phyloP scores from a whole-genome alignment of 2,888 invertebrate species.

The Flexamia atlantica region DNA sequence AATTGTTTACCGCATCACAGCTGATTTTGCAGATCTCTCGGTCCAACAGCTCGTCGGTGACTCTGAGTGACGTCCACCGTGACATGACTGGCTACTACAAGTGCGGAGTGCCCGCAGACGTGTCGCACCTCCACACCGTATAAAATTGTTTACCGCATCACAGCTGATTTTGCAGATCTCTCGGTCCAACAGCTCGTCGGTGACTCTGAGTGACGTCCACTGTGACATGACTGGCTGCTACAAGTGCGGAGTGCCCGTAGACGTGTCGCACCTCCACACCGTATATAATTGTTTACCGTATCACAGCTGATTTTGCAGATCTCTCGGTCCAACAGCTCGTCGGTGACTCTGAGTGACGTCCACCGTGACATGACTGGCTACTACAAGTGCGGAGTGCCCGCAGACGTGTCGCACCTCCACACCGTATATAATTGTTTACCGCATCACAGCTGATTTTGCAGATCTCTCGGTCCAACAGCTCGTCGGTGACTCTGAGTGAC shows the following conservation, averaged over 20 bases:
- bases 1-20: not conserved
- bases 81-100: constrained; percentile 83
- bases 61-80: constrained; percentile 82
- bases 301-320: constrained; percentile 72
- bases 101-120: constrained; percentile 86
- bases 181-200: no score
- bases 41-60: constrained; percentile 84
- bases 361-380: constrained; percentile 82
- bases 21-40: constrained; percentile 73
- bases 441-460: constrained; percentile 67
- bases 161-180: no score
- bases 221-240: constrained; percentile 82
- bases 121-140: constrained; percentile 74
- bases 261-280: constrained; percentile 82
- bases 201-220: constrained; percentile 73
- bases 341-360: constrained; percentile 83
- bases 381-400: constrained; percentile 87
- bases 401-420: constrained; percentile 77
- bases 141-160: no score
- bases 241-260: constrained; percentile 87
- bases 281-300: no score
- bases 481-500: constrained; percentile 83
- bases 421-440: no score
- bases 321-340: constrained; percentile 80
- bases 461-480: constrained; percentile 80